phyloP scores from a whole-genome alignment of 64 coral and sea anemone genomes.

The Pachyseris speciosa region DNA sequence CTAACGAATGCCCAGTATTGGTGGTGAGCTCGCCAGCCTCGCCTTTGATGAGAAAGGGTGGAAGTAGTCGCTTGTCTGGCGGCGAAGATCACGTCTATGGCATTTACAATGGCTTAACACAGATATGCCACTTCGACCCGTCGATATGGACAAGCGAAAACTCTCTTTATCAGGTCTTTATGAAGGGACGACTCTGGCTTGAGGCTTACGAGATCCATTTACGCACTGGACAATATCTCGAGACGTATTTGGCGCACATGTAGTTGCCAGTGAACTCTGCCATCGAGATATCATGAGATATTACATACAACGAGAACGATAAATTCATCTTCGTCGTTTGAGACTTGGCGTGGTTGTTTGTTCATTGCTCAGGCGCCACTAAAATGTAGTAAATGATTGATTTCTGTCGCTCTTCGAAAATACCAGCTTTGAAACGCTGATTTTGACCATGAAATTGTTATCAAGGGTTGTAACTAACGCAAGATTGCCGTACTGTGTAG shows the following conservation, averaged over 20 bases:
- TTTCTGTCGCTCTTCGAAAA: too few relatives aligned
- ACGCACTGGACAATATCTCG: constrained; percentile 36
- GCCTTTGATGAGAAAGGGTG: constrained; percentile 16
- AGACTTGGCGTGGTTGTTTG: too few relatives aligned
- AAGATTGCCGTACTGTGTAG: too few relatives aligned
- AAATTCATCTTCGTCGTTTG: too few relatives aligned
- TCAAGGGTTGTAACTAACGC: too few relatives aligned
- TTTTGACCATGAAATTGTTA: too few relatives aligned
- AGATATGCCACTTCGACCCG: constrained; percentile 71
- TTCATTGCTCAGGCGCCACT: too few relatives aligned
- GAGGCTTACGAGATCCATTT: constrained; percentile 83
- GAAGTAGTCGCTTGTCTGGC: neutral
- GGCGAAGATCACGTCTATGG: constrained; percentile 16
- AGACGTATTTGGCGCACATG: constrained; percentile 8
- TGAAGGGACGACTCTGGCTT: constrained; percentile 87
- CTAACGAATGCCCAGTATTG: constrained; percentile 67
- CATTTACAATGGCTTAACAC: constrained; percentile 40
- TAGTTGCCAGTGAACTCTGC: too few relatives aligned
- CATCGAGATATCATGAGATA: too few relatives aligned
- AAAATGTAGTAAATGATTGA: too few relatives aligned
- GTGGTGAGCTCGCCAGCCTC: constrained; percentile 48
- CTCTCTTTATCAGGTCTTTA: constrained; percentile 76
- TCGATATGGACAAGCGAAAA: constrained; percentile 59
- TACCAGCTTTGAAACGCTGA: too few relatives aligned
- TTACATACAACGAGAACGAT: too few relatives aligned